A percentile compares a stretch with the other conserved stretches of the same genome.
phyloP scores from a whole-genome alignment of 2,888 invertebrate genomes.

The Cryptus viduatorius region DNA sequence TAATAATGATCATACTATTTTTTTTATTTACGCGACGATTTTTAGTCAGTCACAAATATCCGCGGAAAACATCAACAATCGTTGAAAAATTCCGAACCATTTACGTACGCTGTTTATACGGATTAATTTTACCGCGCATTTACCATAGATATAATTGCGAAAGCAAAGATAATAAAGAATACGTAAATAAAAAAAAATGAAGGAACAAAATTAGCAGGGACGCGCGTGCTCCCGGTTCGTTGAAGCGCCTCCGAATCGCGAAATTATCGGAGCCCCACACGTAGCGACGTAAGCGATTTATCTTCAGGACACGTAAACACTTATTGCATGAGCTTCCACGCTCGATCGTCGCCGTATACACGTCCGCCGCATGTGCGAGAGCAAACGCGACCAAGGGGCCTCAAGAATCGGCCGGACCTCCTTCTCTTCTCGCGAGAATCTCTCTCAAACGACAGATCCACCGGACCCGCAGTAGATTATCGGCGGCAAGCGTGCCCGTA shows the following conservation, averaged over 20 bases:
- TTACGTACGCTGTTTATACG: neutral
- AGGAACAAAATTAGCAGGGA: slow-evolving; percentile 46
- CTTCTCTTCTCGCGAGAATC: slow-evolving; percentile 42
- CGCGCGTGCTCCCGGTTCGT: slow-evolving; percentile 48
- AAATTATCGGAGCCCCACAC: slow-evolving; percentile 78
- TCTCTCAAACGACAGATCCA: slow-evolving; percentile 36
- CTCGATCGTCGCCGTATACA: slow-evolving; percentile 69
- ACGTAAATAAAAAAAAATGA: slow-evolving; percentile 17
- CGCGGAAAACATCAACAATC: neutral
- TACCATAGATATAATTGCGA: slow-evolving; percentile 5
- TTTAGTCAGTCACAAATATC: neutral
- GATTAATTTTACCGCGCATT: neutral
- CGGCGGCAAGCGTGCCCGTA: slow-evolving; percentile 58
- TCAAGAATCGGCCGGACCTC: slow-evolving; percentile 54
- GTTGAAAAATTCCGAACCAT: neutral
- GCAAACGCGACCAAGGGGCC: slow-evolving; percentile 44
- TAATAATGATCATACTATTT: no score
- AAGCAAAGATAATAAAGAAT: slow-evolving; percentile 16
- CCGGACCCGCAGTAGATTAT: slow-evolving; percentile 56
- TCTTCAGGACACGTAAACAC: slow-evolving; percentile 81
- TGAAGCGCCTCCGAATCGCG: slow-evolving; percentile 60
- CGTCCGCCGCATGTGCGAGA: slow-evolving; percentile 70
- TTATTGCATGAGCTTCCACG: slow-evolving; percentile 78
- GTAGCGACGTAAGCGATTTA: slow-evolving; percentile 79
- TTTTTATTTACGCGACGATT: no score